Evolutionary conservation across 2,888 invertebrate genomes (phyloP), one percentile per base, ranked within the genome.

Genomic region (Rhimphoctona megacephalus): DNA sequence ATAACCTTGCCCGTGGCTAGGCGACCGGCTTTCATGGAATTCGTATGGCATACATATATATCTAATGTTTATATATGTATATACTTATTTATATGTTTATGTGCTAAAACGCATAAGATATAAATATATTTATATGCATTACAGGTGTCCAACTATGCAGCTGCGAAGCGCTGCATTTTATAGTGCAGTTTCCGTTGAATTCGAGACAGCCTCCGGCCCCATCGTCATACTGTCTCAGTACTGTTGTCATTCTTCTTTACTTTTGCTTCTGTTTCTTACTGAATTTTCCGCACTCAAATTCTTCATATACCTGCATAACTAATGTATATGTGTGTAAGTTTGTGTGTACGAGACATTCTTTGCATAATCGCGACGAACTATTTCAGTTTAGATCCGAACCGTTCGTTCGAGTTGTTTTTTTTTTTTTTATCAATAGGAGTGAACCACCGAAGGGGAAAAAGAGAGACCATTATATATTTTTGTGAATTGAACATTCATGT

Each of bases 1-100:
- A 89, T 89, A 88, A 89, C 88, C 86, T 82, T 77, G 86, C 87
- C 88, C 76, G 78, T 73, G 85, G 86, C 86, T 77, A 87, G 81
- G 82, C 85, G 80, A 77, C 78, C 78, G 80, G 84, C 86, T 85
- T 83, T 73, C 72, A 69, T 43, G 83, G 86, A 86, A 87, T 83
- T 77, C 77, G 66, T 69, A 83, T 81, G 73, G 67, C 70, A 70
- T 66, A 64, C 64, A 64, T 43, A 69, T 43, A 33, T 66, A 52
- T 43, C 19, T 33, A 61, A 22, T 54, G 22, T 64, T 5, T 77
- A 49, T 33, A n/a, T 19, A 66, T 25, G 11, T 61, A 46, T 57
- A 30, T 57, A 69, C 43, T 57, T 43, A 69, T 57, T 39, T 14
- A 30, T 14, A 72, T 73, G 66, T 66, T 39, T 73, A 52, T 78